These are phyloP conservation scores for Napeogenes sylphis DNA, from an alignment of 2,888 invertebrate species.

Conservation along the genomic window DNA sequence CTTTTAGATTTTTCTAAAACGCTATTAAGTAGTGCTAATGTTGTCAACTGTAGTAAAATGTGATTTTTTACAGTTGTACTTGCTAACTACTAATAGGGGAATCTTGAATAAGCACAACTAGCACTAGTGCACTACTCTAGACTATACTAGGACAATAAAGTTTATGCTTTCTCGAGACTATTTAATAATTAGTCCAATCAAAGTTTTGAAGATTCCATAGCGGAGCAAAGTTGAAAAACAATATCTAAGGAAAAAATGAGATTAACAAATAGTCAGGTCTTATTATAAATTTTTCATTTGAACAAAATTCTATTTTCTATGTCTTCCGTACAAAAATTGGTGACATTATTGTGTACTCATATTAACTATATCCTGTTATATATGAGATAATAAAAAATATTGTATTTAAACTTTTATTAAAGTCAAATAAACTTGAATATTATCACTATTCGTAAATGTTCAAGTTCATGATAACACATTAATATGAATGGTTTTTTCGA, in stretches of 20 bases:
- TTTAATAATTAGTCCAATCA: constrained; percentile 25
- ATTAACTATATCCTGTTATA: constrained; percentile 10
- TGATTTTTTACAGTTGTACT: constrained; percentile 4
- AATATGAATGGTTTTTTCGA: constrained; percentile 74
- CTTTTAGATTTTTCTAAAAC: constrained; percentile 20
- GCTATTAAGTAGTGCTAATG: constrained; percentile 12
- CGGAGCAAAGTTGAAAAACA: neutral
- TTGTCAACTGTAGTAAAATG: constrained; percentile 1
- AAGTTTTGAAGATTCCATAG: constrained; percentile 9
- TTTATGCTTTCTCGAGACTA: constrained; percentile 55
- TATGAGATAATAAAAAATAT: constrained; percentile 1
- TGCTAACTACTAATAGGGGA: constrained; percentile 7
- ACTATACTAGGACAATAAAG: constrained; percentile 75
- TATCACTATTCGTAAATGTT: constrained; percentile 67
- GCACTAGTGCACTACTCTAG: constrained; percentile 64
- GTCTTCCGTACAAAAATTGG: constrained; percentile 56
- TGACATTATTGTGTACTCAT: constrained; percentile 16
- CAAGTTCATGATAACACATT: constrained; percentile 61
- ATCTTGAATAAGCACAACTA: constrained; percentile 43
- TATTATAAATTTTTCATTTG: neutral
- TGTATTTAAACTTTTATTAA: constrained; percentile 4
- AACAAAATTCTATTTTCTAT: constrained; percentile 36
- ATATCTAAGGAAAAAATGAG: neutral
- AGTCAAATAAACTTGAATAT: constrained; percentile 55
- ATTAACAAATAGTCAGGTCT: neutral